Percentiles rank a stretch among this genome's conserved stretches.
Evolutionary conservation across 1,140 invertebrate genomes (phyloP).

Genomic region (Grapholita molesta): DNA sequence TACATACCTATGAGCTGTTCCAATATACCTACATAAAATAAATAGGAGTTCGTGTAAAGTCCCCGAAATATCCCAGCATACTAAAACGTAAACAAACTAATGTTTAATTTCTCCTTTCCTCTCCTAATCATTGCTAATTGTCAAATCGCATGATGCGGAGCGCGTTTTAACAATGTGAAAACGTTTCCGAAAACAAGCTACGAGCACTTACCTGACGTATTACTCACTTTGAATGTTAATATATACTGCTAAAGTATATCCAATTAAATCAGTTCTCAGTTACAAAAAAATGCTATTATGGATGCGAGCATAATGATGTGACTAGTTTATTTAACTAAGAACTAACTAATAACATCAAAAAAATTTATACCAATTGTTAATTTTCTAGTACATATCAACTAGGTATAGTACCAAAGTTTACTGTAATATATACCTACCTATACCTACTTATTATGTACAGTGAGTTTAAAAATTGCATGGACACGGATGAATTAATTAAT

Average conservation of each 20-base stretch:
- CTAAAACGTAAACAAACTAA: conserved; percentile 3
- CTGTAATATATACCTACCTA: too few species aligned
- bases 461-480: too few species aligned
- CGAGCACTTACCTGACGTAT: background rate
- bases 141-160: conserved; percentile 38
- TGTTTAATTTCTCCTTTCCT: conserved; percentile 15
- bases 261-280: background rate
- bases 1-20: background rate
- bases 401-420: too few species aligned
- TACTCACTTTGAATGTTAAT: background rate
- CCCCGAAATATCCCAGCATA: background rate
- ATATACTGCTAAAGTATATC: background rate
- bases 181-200: conserved; percentile 45
- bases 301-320: too few species aligned
- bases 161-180: conserved; percentile 37
- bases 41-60: background rate
- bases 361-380: too few species aligned
- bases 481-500: too few species aligned
- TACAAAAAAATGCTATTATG: background rate
- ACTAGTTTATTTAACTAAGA: too few species aligned
- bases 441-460: too few species aligned
- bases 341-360: too few species aligned
- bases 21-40: background rate
- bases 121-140: conserved; percentile 33
- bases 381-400: too few species aligned